These are phyloP conservation scores for Lucifuga dentata DNA, from an alignment of 2,113 vertebrate species.

Conservation along the genomic window DNA sequence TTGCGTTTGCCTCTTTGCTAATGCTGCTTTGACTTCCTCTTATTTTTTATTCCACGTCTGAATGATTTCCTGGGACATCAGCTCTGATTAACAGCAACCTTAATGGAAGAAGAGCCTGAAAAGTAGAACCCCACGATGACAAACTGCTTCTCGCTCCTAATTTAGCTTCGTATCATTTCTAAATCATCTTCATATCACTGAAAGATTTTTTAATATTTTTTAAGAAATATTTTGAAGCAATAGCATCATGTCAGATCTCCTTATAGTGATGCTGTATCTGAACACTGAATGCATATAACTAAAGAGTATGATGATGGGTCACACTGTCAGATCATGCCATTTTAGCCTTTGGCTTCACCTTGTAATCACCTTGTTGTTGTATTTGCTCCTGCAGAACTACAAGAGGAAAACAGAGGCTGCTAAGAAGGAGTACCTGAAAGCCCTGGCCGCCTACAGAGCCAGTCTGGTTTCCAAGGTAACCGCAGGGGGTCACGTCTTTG, in stretches of 20 bases:
- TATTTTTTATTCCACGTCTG: conserved; percentile 36
- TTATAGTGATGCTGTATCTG: conserved; percentile 5
- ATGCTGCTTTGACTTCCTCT: conserved; percentile 69
- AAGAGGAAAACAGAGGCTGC: conserved; percentile 99
- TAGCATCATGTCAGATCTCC: too few species aligned
- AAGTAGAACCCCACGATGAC: conserved; percentile 52
- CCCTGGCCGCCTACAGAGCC: conserved; percentile 97
- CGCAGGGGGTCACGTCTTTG: conserved; percentile 79
- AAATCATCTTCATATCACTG: conserved; percentile 21
- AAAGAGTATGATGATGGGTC: conserved; percentile 13
- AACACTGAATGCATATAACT: conserved; percentile 29
- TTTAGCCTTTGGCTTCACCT: conserved; percentile 63
- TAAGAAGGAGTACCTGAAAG: conserved; percentile 99
- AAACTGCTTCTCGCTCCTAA: conserved; percentile 54
- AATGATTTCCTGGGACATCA: conserved; percentile 74
- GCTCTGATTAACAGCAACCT: conserved; percentile 73
- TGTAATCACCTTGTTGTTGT: conserved; percentile 74
- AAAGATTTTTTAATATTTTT: conserved; percentile 32
- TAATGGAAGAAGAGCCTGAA: conserved; percentile 63
- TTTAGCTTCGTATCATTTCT: conserved; percentile 34
- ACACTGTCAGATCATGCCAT: conserved; percentile 47
- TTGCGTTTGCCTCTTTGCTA: conserved; percentile 71
- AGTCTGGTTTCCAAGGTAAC: conserved; percentile 99
- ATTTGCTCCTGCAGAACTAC: conserved; percentile 90
- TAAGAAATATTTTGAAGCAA: conserved; percentile 22